phyloP scores from a whole-genome alignment of 2,797 vertebrate genomes.

The Menidia menidia region DNA sequence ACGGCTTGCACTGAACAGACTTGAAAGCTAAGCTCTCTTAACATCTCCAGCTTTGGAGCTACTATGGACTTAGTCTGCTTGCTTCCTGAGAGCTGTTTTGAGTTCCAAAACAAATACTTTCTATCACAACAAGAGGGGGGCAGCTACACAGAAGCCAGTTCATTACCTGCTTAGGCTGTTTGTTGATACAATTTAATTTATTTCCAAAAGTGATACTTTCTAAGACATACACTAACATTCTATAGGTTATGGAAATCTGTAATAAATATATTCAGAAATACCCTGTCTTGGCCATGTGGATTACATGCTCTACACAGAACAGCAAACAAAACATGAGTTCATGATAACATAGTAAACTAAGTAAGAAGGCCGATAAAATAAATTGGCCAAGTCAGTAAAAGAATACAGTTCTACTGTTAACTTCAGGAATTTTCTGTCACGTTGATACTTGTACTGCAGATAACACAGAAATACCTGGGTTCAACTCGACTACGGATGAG shows the following conservation, averaged over 20 bases:
- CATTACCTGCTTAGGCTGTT: too few species aligned
- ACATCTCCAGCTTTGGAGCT: neutral
- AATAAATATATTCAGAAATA: too few species aligned
- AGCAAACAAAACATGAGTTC: neutral
- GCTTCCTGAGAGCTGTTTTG: too few species aligned
- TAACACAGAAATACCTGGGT: slow-evolving; percentile 38
- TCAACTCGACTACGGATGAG: slow-evolving; percentile 6
- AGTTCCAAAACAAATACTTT: too few species aligned
- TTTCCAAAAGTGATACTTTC: too few species aligned
- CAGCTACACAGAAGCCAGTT: too few species aligned
- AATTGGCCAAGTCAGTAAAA: slow-evolving; percentile 39
- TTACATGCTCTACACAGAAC: neutral
- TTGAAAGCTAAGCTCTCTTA: neutral
- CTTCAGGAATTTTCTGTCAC: slow-evolving; percentile 70
- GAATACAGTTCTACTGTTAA: slow-evolving; percentile 44
- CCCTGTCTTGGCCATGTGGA: too few species aligned
- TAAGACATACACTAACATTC: too few species aligned
- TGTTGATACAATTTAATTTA: too few species aligned
- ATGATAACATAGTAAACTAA: slow-evolving; percentile 10
- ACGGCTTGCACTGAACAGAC: neutral
- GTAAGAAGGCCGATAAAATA: slow-evolving; percentile 37
- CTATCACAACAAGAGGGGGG: too few species aligned
- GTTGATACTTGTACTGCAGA: slow-evolving; percentile 66
- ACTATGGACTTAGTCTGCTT: neutral
- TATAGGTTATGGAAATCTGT: too few species aligned